Evolutionary conservation across 2,113 vertebrate genomes (phyloP).

Genomic region (Macrotis lagotis): DNA sequence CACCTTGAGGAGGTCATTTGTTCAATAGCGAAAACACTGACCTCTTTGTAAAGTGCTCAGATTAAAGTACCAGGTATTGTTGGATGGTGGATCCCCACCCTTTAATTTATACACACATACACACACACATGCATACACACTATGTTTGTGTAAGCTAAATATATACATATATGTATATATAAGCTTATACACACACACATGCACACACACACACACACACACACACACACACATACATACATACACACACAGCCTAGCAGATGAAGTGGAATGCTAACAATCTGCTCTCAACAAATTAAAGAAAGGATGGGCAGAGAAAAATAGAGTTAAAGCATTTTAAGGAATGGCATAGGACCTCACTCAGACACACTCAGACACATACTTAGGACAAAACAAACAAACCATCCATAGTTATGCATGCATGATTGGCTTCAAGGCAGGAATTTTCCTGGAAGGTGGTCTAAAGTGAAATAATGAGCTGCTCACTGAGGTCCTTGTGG

Average conservation of each 20-base stretch:
- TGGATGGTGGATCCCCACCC: conserved; percentile 33
- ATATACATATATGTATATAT: too few species aligned
- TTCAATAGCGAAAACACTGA: conserved; percentile 51
- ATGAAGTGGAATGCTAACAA: conserved; percentile 58
- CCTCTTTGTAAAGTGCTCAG: conserved; percentile 64
- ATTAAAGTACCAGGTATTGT: conserved; percentile 56
- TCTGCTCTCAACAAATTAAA: conserved; percentile 49
- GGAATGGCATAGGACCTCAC: neutral
- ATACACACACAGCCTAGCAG: conserved; percentile 21
- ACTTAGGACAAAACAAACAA: conserved; percentile 55
- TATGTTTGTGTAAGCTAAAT: too few species aligned
- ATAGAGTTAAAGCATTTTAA: conserved; percentile 51
- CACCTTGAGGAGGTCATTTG: conserved; percentile 42
- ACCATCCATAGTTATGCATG: neutral
- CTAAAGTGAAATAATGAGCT: neutral
- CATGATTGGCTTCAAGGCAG: neutral
- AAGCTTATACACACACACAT: too few species aligned
- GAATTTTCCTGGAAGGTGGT: neutral
- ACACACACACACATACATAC: too few species aligned
- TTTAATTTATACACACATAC: conserved; percentile 1
- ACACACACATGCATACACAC: neutral
- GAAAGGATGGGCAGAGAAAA: conserved; percentile 15
- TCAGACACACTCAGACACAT: neutral
- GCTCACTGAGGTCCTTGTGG: neutral
- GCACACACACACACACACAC: too few species aligned